phyloP scores from a whole-genome alignment of 2,888 invertebrate species.

The Eupithecia pulchellata region DNA sequence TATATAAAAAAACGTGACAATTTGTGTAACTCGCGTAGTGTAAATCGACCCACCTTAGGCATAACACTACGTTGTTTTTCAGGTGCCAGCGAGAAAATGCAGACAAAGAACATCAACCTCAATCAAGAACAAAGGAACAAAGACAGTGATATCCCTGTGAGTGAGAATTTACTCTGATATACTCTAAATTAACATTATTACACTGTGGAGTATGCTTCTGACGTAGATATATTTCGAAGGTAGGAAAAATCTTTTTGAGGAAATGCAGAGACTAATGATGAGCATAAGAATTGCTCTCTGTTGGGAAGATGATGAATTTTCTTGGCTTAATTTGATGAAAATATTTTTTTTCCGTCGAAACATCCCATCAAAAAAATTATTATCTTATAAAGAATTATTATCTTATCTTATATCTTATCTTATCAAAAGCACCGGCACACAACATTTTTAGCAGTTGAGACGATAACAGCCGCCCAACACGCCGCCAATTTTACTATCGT shows the following conservation, averaged over 20 bases:
- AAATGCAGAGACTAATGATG: too few relatives aligned
- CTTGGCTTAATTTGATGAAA: too few relatives aligned
- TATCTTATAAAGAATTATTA: too few relatives aligned
- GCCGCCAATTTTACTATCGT: too few relatives aligned
- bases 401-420: too few relatives aligned
- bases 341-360: too few relatives aligned
- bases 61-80: conserved; percentile 1
- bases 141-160: conserved; percentile 70
- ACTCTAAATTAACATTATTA: conserved; percentile 14
- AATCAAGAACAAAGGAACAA: conserved; percentile 80
- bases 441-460: neutral
- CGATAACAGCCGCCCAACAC: too few relatives aligned
- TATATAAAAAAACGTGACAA: neutral
- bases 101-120: conserved; percentile 87
- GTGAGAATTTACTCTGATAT: conserved; percentile 34
- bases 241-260: neutral
- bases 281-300: too few relatives aligned
- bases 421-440: neutral
- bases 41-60: neutral
- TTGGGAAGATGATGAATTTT: too few relatives aligned
- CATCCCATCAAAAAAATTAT: too few relatives aligned
- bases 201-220: conserved; percentile 1
- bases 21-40: neutral
- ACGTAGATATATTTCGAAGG: neutral
- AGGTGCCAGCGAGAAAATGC: conserved; percentile 75